Conservation (phyloP, 1,140 invertebrate genomes). For the Lucilia cuprina region DNA sequence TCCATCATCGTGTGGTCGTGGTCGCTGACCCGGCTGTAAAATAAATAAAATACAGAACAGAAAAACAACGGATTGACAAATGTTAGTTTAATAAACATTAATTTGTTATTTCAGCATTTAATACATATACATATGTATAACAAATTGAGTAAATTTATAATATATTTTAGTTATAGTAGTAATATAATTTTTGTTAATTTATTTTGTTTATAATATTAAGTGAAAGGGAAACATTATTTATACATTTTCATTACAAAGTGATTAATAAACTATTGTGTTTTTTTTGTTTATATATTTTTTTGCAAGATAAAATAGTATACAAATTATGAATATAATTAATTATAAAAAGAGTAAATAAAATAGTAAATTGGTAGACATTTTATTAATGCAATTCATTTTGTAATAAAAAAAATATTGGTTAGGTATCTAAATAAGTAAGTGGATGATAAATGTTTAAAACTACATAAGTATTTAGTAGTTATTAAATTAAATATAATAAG, state of each 20-base stretch:
- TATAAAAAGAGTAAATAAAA: no score
- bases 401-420: no score
- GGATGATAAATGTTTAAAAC: no score
- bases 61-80: not conserved
- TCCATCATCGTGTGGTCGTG: conserved; percentile 58
- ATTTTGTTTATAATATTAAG: not conserved
- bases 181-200: not conserved
- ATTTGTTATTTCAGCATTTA: conserved; percentile 16
- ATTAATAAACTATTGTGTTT: not conserved
- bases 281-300: no score
- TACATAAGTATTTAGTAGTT: no score
- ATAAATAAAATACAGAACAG: not conserved
- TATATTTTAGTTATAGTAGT: not conserved
- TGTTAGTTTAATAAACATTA: conserved; percentile 21
- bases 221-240: not conserved
- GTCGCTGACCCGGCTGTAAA: conserved; percentile 58
- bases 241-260: not conserved
- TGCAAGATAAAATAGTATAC: no score
- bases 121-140: not conserved
- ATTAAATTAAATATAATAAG: no score
- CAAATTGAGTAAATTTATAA: no score
- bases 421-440: no score
- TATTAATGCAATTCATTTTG: no score
- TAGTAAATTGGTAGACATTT: no score
- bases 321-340: no score